A percentile compares a stretch with the other conserved stretches of the same genome.
These are phyloP conservation scores for Eulimnadia texana DNA, from an alignment of 1,140 invertebrate species.

Conservation along the genomic window DNA sequence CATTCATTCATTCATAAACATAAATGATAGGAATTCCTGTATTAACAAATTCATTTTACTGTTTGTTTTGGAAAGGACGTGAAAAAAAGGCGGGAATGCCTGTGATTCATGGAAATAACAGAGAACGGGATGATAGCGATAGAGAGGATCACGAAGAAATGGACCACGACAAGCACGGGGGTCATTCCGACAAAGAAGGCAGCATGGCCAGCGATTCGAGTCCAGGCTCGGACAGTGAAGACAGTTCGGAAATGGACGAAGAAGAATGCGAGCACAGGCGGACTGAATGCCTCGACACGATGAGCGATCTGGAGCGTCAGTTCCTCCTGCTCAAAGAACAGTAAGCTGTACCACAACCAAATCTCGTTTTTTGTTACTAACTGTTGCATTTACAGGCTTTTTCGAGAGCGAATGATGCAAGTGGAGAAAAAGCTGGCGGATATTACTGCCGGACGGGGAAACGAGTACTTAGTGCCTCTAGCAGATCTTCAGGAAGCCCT, in stretches of 20 bases:
- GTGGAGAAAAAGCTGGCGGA: slow-evolving; percentile 74
- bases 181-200: slow-evolving; percentile 24
- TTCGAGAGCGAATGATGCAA: slow-evolving; percentile 64
- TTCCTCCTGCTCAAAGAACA: slow-evolving; percentile 75
- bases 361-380: slow-evolving; percentile 1
- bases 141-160: slow-evolving; percentile 31
- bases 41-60: too few relatives aligned
- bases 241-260: slow-evolving; percentile 71
- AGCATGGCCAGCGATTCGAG: slow-evolving; percentile 21
- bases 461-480: slow-evolving; percentile 74
- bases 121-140: slow-evolving; percentile 29
- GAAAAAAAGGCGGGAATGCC: slow-evolving; percentile 29
- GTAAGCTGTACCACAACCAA: slow-evolving; percentile 34
- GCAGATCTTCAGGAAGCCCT: slow-evolving; percentile 73
- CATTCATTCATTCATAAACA: too few relatives aligned
- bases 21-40: too few relatives aligned
- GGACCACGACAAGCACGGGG: slow-evolving; percentile 32
- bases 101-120: slow-evolving; percentile 25
- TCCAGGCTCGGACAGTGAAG: slow-evolving; percentile 33
- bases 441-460: slow-evolving; percentile 62
- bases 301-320: slow-evolving; percentile 74
- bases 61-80: too few relatives aligned
- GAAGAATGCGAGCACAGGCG: slow-evolving; percentile 72
- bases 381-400: slow-evolving; percentile 41
- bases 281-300: slow-evolving; percentile 66